Evolutionary conservation across 2,113 vertebrate genomes (phyloP), one percentile per base, ranked within the genome.

Genomic region (Pluvianellus socialis): DNA sequence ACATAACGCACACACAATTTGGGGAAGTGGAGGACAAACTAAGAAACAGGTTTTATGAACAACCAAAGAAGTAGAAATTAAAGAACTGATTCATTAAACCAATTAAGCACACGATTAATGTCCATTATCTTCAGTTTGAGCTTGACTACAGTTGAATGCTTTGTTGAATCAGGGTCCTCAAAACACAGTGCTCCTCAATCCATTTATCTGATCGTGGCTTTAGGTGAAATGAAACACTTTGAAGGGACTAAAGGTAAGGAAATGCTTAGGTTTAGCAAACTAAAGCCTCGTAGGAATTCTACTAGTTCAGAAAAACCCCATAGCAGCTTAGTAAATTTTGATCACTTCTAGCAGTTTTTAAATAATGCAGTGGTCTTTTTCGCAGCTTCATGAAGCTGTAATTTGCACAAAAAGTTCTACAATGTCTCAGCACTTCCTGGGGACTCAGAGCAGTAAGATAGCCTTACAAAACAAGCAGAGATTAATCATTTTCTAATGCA

Each of bases 401-500:
- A 91, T 89, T 85, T 0, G 4, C 77, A 73, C 91, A 85, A 94
- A 80, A 88, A 94, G 80, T 86, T 89, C 89, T 80, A 89, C 74
- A 83, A 77, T 72, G 85, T 91, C 93, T 95, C 89, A 97, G 94
- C 89, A 94, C 77, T 97, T 97, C 91, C 94, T 81, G 61, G 70
- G 84, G 81, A 94, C 87, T 90, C 14, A 0, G 42, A 97, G 90
- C 89, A 96, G 92, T 56, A 94, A 92, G 91, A 84, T 0, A 81
- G 76, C 92, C 90, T 95, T 97, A 92, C 89, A 93, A 84, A 70
- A 94, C 88, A 97, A 95, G 96, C 81, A 95, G 59, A 98, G 97
- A 98, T 96, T 92, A 97, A 96, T 96, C 68, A 96, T 94, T 97
- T 97, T 95, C 95, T 97, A 92, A 98, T 94, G 94, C 86, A 95